A percentile compares a stretch with the other conserved stretches of the same genome.
These are phyloP conservation scores for Trachemys scripta DNA, from an alignment of 2,113 vertebrate genomes.

Conservation along the genomic window DNA sequence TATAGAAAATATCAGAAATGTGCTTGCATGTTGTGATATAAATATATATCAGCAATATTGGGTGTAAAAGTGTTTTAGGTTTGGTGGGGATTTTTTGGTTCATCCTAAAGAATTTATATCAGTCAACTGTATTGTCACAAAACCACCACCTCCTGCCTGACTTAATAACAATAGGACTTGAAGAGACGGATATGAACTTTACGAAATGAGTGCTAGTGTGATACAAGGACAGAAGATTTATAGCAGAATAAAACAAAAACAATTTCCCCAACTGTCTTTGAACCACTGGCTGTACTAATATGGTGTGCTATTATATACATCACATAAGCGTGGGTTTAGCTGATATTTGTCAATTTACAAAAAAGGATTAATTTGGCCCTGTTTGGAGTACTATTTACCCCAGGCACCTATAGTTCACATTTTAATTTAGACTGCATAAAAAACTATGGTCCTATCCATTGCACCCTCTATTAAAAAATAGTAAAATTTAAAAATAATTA, in stretches of 20 bases:
- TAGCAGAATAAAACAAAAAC: neutral
- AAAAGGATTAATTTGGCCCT: neutral
- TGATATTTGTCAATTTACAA: constrained; percentile 15
- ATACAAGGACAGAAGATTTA: neutral
- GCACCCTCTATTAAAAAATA: neutral
- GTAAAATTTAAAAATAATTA: neutral
- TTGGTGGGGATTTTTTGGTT: neutral
- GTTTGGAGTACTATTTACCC: neutral
- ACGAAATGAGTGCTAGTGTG: constrained; percentile 5
- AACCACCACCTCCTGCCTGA: neutral
- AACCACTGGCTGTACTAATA: constrained; percentile 42
- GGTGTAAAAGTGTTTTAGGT: fast-evolving
- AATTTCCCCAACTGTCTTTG: neutral
- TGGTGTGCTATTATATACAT: neutral
- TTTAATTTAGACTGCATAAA: neutral
- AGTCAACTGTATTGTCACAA: neutral
- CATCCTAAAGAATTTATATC: neutral
- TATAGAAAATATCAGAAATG: neutral
- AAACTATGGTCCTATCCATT: neutral
- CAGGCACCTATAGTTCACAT: neutral
- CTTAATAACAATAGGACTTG: neutral
- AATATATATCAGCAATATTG: neutral
- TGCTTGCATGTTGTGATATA: neutral
- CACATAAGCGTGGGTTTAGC: neutral
- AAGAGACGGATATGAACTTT: constrained; percentile 1